These are phyloP conservation scores for Menidia beryllina DNA, from an alignment of 2,113 vertebrate genomes.

Conservation along the genomic window DNA sequence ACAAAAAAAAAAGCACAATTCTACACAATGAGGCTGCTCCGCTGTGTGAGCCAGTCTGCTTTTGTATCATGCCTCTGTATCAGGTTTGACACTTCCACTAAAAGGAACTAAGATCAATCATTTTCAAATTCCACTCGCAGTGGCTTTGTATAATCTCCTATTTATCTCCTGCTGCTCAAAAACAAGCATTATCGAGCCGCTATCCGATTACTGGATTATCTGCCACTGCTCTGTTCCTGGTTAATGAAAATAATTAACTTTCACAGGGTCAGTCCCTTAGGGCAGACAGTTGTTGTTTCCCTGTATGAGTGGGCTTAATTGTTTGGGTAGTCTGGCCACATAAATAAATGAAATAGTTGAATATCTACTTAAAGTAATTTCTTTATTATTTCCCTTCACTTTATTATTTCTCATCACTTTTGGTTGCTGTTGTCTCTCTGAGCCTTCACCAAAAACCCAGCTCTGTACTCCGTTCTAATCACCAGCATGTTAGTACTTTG, in stretches of 20 bases:
- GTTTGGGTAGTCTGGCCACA: conserved; percentile 3
- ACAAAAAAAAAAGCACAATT: too few relatives aligned
- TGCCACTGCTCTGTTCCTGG: conserved; percentile 1
- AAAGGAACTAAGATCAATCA: background rate
- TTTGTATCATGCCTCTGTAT: background rate
- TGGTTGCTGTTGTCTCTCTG: conserved; percentile 11
- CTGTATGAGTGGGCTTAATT: background rate
- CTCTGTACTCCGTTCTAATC: conserved; percentile 47
- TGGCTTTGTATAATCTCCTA: conserved; percentile 5
- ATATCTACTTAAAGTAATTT: background rate
- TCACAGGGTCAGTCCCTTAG: background rate
- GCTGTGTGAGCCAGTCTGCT: too few relatives aligned
- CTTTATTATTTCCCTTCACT: conserved; percentile 1
- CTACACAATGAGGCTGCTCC: background rate
- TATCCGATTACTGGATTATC: conserved; percentile 7
- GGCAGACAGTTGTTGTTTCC: background rate
- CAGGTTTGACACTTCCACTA: background rate
- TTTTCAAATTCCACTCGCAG: background rate
- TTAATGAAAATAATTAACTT: conserved; percentile 11
- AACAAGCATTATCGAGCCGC: background rate
- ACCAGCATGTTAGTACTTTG: conserved; percentile 46
- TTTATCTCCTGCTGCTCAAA: conserved; percentile 5
- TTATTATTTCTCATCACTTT: conserved; percentile 5
- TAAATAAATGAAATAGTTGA: conserved; percentile 17
- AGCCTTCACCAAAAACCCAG: conserved; percentile 26